Base-by-base conservation (phyloP, 2,113 vertebrate species). In the Telmatochromis sp. region DNA sequence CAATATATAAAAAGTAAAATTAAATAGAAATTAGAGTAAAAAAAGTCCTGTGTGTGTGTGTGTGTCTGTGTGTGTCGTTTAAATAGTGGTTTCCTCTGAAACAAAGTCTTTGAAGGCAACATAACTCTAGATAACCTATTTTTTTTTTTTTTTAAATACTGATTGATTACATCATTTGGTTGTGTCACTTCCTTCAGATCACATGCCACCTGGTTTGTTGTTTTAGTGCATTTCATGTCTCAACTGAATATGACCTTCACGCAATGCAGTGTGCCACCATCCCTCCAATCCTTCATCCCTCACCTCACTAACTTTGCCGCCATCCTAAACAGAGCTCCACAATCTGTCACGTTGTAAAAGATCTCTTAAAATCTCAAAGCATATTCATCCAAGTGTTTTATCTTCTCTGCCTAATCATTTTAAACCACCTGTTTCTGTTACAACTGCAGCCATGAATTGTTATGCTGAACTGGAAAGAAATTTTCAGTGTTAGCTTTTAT, bases 281-380 rank as follows among this genome's bases (percentile, higher is more conserved):
- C 65, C 75, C 9, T 28, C 47, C 60, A 86, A 12, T 9, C 85
- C 78, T 90, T n/a, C 87, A 91, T 90, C 85, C 91, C 87, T 95
- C 93, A 94, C 91, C 87, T 87, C 90, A 95, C 95, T 95, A 96
- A 96, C 94, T 84, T 85, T 88, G 88, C 89, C 47, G 45, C 80
- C 89, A 85, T 83, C 82, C 63, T 91, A 83, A 95, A 91, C 91
- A 87, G 87, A 15, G 65, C 49, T 84, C 21, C 45, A 65, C 60
- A 83, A 86, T 90, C 85, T 33, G 47, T 83, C 4, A 2, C 82
- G 65, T 79, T 14, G 54, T 54, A 80, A 87, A 57, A 33, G 40
- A 5, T 9, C n/a, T 10, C 26, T 42, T 17, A 14, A 85, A 88
- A 33, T 7, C 23, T 53, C 2, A 8, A 33, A 55, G 60, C 35